Evolutionary conservation across 1,140 invertebrate species (phyloP).

Genomic region (Drosophila equinoxialis): DNA sequence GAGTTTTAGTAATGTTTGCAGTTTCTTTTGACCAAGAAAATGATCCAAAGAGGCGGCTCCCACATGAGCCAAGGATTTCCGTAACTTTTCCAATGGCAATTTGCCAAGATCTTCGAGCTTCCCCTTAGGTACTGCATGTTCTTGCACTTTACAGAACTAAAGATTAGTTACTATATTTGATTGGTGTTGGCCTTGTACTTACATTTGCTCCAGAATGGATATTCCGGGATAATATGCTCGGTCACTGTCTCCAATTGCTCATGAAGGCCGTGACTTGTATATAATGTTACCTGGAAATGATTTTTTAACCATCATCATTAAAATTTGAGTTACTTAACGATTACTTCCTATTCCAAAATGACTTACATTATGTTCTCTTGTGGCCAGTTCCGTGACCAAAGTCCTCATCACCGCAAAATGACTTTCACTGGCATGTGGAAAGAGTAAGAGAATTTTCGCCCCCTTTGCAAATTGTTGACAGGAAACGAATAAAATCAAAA

Average conservation of each 20-base stretch:
- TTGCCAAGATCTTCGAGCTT: slow-evolving; percentile 49
- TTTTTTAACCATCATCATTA: background rate
- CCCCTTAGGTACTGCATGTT: slow-evolving; percentile 44
- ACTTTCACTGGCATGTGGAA: slow-evolving; percentile 78
- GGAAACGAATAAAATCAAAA: background rate
- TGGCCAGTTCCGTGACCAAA: slow-evolving; percentile 74
- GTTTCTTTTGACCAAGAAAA: slow-evolving; percentile 51
- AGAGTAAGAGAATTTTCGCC: slow-evolving; percentile 76
- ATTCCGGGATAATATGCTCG: slow-evolving; percentile 70
- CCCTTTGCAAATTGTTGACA: slow-evolving; percentile 10
- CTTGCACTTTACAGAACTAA: slow-evolving; percentile 52
- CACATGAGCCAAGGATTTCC: slow-evolving; percentile 53
- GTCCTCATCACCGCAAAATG: slow-evolving; percentile 79
- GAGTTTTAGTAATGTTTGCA: slow-evolving; percentile 56
- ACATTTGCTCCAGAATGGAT: slow-evolving; percentile 70
- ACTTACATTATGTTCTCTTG: slow-evolving; percentile 74
- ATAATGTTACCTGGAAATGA: slow-evolving; percentile 57
- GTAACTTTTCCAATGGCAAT: slow-evolving; percentile 40
- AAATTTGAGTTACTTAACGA: background rate
- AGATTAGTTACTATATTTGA: background rate
- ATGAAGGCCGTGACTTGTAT: slow-evolving; percentile 60
- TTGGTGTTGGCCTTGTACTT: slow-evolving; percentile 8
- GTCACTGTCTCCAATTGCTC: slow-evolving; percentile 63
- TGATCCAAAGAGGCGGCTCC: slow-evolving; percentile 61
- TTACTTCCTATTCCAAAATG: background rate